phyloP scores from a whole-genome alignment of 2,888 invertebrate genomes.

The Trachelus tabidus region DNA sequence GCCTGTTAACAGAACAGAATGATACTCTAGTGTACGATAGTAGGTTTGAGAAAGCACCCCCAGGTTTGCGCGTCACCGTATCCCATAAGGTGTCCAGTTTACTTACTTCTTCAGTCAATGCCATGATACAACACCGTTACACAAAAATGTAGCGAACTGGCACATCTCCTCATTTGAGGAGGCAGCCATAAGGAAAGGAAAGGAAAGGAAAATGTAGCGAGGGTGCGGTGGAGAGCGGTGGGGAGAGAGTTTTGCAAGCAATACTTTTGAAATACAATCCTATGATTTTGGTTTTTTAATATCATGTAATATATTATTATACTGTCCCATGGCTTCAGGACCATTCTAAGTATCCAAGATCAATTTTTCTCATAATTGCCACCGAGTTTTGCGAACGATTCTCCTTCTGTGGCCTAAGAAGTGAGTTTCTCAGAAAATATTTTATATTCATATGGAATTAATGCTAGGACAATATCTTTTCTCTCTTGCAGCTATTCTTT shows the following conservation, averaged over 20 bases:
- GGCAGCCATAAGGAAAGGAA: too few species aligned
- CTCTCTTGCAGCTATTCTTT: slow-evolving; percentile 77
- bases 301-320: not conserved
- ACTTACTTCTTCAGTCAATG: too few species aligned
- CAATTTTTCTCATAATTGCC: slow-evolving; percentile 83
- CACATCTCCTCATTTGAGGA: too few species aligned
- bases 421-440: slow-evolving; percentile 66
- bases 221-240: too few species aligned
- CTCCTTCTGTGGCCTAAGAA: slow-evolving; percentile 84
- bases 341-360: slow-evolving; percentile 70
- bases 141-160: too few species aligned
- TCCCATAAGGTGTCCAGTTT: too few species aligned
- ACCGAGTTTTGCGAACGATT: slow-evolving; percentile 90
- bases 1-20: too few species aligned
- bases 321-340: slow-evolving; percentile 15
- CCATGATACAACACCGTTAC: too few species aligned
- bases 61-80: too few species aligned
- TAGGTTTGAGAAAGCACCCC: too few species aligned
- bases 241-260: not conserved
- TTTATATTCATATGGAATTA: not conserved
- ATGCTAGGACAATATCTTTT: not conserved
- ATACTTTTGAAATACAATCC: not conserved
- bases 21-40: too few species aligned
- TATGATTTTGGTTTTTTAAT: not conserved
- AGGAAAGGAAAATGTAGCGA: not conserved